Conservation (phyloP, 1,140 invertebrate species). For the Odontomachus brunneus region DNA sequence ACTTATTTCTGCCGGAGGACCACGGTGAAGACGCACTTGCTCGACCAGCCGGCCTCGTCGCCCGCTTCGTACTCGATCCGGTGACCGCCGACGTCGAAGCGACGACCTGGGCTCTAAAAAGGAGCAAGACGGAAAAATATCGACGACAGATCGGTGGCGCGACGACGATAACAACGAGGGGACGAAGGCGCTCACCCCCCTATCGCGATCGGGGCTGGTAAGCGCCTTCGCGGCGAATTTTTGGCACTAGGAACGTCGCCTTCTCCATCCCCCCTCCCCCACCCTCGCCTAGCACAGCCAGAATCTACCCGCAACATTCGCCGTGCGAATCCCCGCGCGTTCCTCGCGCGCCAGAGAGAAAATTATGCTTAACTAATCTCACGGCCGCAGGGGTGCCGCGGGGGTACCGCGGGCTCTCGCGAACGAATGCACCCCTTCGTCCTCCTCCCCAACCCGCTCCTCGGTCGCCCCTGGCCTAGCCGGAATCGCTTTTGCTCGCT, state of each 20-base stretch:
- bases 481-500: not conserved
- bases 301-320: not conserved
- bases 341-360: not conserved
- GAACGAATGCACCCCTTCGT: constrained; percentile 2
- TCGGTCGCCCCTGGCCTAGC: not conserved
- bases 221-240: not conserved
- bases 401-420: not conserved
- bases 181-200: not conserved
- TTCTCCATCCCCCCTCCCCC: too few species aligned
- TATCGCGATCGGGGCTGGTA: not conserved
- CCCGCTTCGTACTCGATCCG: constrained; percentile 83
- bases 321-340: constrained; percentile 10
- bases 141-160: not conserved
- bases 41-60: constrained; percentile 84
- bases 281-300: too few species aligned
- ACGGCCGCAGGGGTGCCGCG: not conserved
- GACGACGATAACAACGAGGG: not conserved
- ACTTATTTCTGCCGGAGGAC: constrained; percentile 79
- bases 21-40: constrained; percentile 83
- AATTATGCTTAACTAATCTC: constrained; percentile 53
- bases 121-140: not conserved
- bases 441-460: not conserved
- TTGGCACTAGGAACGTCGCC: not conserved
- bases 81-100: constrained; percentile 81
- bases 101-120: constrained; percentile 80